Conservation (phyloP, 2,797 vertebrate species). For the Sebastes minor region DNA sequence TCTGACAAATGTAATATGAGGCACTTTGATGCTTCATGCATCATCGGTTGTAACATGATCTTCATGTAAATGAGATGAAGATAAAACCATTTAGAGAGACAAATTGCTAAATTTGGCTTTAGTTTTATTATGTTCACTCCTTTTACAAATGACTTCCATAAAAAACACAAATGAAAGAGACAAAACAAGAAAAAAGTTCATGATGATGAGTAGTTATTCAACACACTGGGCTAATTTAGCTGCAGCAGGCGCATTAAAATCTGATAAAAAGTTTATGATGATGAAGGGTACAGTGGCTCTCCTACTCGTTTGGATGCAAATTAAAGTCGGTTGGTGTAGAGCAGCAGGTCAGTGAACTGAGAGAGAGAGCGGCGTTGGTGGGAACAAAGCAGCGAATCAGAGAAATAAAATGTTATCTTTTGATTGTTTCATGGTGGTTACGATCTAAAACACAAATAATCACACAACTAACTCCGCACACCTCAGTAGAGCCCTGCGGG, state of each 20-base stretch:
- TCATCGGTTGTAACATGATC: neutral
- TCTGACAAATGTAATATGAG: neutral
- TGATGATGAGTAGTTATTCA: neutral
- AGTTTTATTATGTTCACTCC: neutral
- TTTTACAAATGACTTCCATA: neutral
- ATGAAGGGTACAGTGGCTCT: neutral
- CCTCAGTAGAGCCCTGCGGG: too few species aligned
- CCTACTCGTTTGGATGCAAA: neutral
- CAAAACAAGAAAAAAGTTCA: neutral
- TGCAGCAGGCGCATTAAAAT: neutral
- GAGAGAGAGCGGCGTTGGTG: too few species aligned
- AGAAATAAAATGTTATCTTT: too few species aligned
- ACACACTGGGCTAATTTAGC: neutral
- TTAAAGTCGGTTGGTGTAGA: neutral
- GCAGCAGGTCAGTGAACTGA: too few species aligned
- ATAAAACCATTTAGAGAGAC: neutral
- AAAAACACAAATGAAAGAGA: neutral
- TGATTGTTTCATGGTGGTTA: too few species aligned
- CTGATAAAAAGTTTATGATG: neutral
- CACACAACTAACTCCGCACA: too few species aligned
- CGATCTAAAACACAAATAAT: too few species aligned
- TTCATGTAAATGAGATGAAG: neutral
- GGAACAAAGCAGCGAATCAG: too few species aligned
- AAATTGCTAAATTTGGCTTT: neutral
- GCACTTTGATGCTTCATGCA: neutral